Evolutionary conservation across 2,888 invertebrate genomes (phyloP).

Genomic region (Epicampocera succincta): DNA sequence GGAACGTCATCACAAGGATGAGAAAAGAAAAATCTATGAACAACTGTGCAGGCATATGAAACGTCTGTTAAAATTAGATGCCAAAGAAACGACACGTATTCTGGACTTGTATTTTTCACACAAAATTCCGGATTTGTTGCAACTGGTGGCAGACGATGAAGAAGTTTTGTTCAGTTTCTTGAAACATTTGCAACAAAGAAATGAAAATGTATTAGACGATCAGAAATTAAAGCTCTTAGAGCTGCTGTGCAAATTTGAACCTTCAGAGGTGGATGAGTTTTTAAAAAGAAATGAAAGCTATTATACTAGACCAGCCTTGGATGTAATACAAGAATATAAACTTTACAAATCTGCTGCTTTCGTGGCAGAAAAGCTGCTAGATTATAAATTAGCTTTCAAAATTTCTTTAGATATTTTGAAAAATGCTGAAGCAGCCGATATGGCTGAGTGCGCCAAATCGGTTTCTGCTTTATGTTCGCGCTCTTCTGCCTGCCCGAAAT

Average conservation of each 20-base stretch:
- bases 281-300: conserved; percentile 83
- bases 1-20: conserved; percentile 81
- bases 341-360: conserved; percentile 87
- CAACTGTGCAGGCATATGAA: conserved; percentile 82
- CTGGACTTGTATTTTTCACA: conserved; percentile 84
- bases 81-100: conserved; percentile 85
- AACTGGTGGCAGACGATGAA: conserved; percentile 73
- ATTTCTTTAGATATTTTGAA: conserved; percentile 83
- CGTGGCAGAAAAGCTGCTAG: conserved; percentile 88
- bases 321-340: conserved; percentile 85
- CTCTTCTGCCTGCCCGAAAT: conserved; percentile 76
- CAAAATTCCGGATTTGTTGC: conserved; percentile 82
- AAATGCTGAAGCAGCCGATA: conserved; percentile 70
- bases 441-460: conserved; percentile 73
- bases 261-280: conserved; percentile 83
- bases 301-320: conserved; percentile 85
- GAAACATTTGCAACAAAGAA: conserved; percentile 83
- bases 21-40: conserved; percentile 81
- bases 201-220: conserved; percentile 78
- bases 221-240: conserved; percentile 85
- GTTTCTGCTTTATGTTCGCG: conserved; percentile 81
- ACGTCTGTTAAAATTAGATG: conserved; percentile 84
- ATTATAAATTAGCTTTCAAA: conserved; percentile 87
- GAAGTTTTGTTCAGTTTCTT: conserved; percentile 83
- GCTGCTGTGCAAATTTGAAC: conserved; percentile 84